phyloP scores from a whole-genome alignment of 2,113 vertebrate genomes.

The Calyptomena viridis region DNA sequence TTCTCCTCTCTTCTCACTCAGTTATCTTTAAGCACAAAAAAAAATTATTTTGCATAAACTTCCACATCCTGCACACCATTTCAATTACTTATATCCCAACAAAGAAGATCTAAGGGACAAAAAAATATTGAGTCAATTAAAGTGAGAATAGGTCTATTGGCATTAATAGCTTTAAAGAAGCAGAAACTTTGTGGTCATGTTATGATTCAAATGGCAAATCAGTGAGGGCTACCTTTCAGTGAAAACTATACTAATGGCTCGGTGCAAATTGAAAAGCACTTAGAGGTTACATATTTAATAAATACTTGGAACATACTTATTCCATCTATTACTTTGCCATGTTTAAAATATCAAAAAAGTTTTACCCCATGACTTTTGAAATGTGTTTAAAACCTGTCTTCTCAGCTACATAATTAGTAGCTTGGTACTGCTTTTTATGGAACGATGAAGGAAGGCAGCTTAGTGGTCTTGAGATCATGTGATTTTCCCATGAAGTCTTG shows the following conservation, averaged over 20 bases:
- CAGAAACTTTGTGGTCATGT: not conserved
- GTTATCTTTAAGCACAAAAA: not conserved
- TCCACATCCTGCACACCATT: not conserved
- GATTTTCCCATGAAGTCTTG: not conserved
- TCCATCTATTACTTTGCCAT: not conserved
- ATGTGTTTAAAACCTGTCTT: not conserved
- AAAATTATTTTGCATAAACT: not conserved
- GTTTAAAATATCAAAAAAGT: not conserved
- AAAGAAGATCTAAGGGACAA: not conserved
- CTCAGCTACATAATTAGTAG: not conserved
- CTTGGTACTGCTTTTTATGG: not conserved
- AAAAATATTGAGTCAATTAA: not conserved
- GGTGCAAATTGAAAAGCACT: not conserved
- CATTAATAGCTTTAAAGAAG: not conserved
- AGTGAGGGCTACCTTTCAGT: not conserved
- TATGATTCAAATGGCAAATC: not conserved
- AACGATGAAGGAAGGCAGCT: not conserved
- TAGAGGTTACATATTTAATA: not conserved
- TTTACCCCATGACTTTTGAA: not conserved
- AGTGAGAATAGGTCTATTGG: not conserved
- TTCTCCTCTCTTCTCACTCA: not conserved
- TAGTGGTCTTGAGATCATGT: not conserved
- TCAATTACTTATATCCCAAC: not conserved
- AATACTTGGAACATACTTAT: not conserved
- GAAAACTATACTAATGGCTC: not conserved